Evolutionary conservation across 2,797 vertebrate genomes (phyloP), one percentile per base, ranked within the genome.

Genomic region (Falco peregrinus): DNA sequence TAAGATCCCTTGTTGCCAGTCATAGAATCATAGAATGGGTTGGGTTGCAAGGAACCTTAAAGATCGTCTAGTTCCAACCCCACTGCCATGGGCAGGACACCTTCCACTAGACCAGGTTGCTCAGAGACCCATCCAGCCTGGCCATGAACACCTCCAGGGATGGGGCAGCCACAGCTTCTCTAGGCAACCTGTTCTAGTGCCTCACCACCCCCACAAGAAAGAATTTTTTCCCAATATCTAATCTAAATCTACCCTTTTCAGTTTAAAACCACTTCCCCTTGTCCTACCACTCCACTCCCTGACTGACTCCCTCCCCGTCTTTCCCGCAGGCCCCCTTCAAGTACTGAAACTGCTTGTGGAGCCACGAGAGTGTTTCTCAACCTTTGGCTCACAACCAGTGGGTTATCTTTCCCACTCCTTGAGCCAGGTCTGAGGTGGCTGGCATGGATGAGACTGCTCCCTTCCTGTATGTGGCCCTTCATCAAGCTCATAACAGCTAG

Each of bases 31-130:
- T 10, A 18, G 41, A 31, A 63, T 13, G 11, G 12, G 3, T 45
- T 45, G 43, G 17, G 43, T 45, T 45, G 43, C 8, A 45, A 19
- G 43, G 43, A 18, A 45, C 43, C 17, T 45, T 18, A 57, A 67
- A 56, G 3, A 4, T 22, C 14, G 13, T 14, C 25, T 18, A 14
- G 9, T 53, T 48, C 16, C 9, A 64, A 5, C 1, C 0, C 15
- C 11, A 35, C 29, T 39, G 31, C 61, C n/a, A 7, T 5, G 17
- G 10, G 8, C 74, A 65, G 35, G 31, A 47, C 57, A 70, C 18
- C 5, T 76, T 13, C 35, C 28, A 50, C 28, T 11, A 9, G 1
- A 16, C 14, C 47, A 71, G 47, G 1, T 33, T 33, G 4, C 16
- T 70, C 57, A 1, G 5, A 70, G 41, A 6, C 28, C 17, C 20